These are phyloP conservation scores for Caenorhabditis sp. DNA, from an alignment of 2,888 invertebrate species.

Conservation along the genomic window DNA sequence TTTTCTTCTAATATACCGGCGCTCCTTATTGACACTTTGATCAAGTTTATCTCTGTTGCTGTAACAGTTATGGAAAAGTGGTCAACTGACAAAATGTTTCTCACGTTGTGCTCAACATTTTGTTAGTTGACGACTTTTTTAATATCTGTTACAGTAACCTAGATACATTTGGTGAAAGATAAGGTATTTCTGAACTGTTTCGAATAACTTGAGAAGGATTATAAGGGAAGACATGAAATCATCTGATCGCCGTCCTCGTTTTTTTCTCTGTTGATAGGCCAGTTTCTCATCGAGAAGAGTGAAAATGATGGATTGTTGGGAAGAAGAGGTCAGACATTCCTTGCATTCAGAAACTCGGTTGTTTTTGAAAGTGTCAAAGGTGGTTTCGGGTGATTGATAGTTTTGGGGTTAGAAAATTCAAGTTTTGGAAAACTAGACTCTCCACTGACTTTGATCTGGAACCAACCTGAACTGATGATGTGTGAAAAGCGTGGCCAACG, in stretches of 20 bases:
- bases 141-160: too few species aligned
- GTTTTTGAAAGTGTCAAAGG: background rate
- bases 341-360: background rate
- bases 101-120: too few species aligned
- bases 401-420: background rate
- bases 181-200: background rate
- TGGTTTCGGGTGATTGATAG: slow-evolving; percentile 8
- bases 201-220: background rate
- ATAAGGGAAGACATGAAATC: slow-evolving; percentile 27
- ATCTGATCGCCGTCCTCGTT: slow-evolving; percentile 40
- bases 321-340: slow-evolving; percentile 50
- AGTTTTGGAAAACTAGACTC: background rate
- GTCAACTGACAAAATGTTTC: too few species aligned
- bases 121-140: too few species aligned
- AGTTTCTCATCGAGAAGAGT: slow-evolving; percentile 47
- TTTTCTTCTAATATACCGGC: too few species aligned
- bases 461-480: slow-evolving; percentile 64
- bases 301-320: slow-evolving; percentile 50
- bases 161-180: too few species aligned
- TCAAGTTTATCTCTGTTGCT: too few species aligned
- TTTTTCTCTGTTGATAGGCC: slow-evolving; percentile 28
- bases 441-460: background rate
- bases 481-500: slow-evolving; percentile 68
- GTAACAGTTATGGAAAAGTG: too few species aligned
- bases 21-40: too few species aligned